Evolutionary conservation across 2,797 vertebrate species (phyloP).

Genomic region (Epinephelus awoara): DNA sequence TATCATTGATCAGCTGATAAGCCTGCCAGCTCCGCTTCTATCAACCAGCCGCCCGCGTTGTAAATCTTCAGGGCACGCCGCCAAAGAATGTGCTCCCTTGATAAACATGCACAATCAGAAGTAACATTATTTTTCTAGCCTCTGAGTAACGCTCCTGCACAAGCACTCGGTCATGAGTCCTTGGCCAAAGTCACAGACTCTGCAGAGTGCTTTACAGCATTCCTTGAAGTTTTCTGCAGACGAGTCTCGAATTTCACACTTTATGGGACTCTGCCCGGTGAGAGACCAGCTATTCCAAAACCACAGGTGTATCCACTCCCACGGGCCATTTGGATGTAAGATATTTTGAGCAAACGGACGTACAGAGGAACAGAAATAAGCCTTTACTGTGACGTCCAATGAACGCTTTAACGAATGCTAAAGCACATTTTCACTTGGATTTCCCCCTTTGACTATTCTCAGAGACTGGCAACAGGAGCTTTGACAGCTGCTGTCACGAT

Average conservation of each 20-base stretch:
- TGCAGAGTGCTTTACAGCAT: slow-evolving; percentile 66
- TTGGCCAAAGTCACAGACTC: slow-evolving; percentile 59
- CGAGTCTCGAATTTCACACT: slow-evolving; percentile 76
- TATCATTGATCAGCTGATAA: slow-evolving; percentile 67
- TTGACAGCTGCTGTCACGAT: slow-evolving; percentile 15
- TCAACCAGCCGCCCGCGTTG: slow-evolving; percentile 22
- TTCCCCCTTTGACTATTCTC: neutral
- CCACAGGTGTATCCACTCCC: slow-evolving; percentile 75
- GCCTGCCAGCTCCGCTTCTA: slow-evolving; percentile 46
- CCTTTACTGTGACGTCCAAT: slow-evolving; percentile 7
- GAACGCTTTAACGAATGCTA: slow-evolving; percentile 7
- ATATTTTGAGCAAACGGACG: slow-evolving; percentile 57
- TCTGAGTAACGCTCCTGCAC: slow-evolving; percentile 41
- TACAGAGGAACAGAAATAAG: slow-evolving; percentile 32
- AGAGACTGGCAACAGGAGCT: neutral
- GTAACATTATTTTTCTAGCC: slow-evolving; percentile 39
- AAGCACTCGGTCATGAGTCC: slow-evolving; percentile 40
- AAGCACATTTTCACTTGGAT: slow-evolving; percentile 21
- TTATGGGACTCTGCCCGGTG: slow-evolving; percentile 58
- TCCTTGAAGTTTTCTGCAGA: slow-evolving; percentile 69
- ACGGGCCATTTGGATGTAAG: slow-evolving; percentile 53
- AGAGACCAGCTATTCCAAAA: slow-evolving; percentile 65
- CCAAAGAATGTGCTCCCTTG: slow-evolving; percentile 53
- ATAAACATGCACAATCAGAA: slow-evolving; percentile 53
- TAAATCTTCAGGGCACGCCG: slow-evolving; percentile 39